These are phyloP conservation scores for Therioaphis trifolii DNA, from an alignment of 2,888 invertebrate genomes.

Conservation along the genomic window DNA sequence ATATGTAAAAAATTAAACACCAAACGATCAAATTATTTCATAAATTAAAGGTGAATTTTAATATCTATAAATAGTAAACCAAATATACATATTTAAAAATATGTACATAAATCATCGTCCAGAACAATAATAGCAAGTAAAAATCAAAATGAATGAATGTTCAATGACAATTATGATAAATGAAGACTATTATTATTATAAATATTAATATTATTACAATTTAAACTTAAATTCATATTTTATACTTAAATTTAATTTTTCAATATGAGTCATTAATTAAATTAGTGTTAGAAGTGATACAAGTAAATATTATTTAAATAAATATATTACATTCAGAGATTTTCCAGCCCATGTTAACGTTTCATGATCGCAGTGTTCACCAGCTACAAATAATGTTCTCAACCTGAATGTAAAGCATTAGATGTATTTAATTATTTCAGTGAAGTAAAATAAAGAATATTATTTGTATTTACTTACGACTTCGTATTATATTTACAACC, in stretches of 20 bases:
- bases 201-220: too few species aligned
- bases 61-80: too few species aligned
- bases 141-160: neutral
- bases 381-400: constrained; percentile 80
- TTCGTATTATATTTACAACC: constrained; percentile 79
- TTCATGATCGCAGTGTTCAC: constrained; percentile 93
- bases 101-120: too few species aligned
- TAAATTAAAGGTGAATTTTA: neutral
- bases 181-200: neutral
- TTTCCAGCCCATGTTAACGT: constrained; percentile 83
- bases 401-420: constrained; percentile 66
- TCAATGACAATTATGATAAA: neutral
- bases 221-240: neutral
- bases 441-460: neutral
- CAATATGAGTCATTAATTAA: neutral
- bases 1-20: too few species aligned
- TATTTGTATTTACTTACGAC: constrained; percentile 70
- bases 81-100: too few species aligned
- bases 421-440: too few species aligned
- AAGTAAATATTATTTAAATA: neutral
- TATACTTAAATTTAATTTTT: neutral
- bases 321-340: constrained; percentile 74
- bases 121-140: neutral
- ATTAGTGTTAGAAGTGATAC: neutral
- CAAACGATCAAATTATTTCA: too few species aligned